A percentile compares a stretch with the other conserved stretches of the same genome.
Evolutionary conservation across 1,140 invertebrate species (phyloP).

Genomic region (Cotesia vestalis): DNA sequence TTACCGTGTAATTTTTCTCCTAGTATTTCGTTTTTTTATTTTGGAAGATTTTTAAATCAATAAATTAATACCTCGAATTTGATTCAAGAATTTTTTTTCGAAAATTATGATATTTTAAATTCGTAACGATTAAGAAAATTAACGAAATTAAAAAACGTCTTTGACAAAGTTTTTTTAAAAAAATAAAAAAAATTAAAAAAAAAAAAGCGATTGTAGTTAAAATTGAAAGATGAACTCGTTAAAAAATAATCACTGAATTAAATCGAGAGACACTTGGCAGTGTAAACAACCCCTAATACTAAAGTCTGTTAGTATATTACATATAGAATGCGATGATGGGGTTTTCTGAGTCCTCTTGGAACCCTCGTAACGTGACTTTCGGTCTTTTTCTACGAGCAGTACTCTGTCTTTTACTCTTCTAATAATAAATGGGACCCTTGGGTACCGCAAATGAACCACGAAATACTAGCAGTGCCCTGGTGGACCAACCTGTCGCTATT

Average conservation of each 20-base stretch:
- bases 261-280: slow-evolving; percentile 60
- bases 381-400: slow-evolving; percentile 8
- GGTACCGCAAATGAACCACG: slow-evolving; percentile 68
- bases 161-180: too few species aligned
- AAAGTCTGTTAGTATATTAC: slow-evolving; percentile 27
- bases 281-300: slow-evolving; percentile 60
- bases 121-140: too few species aligned
- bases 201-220: slow-evolving; percentile 5
- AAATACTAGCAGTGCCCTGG: slow-evolving; percentile 59
- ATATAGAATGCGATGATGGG: slow-evolving; percentile 4
- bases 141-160: too few species aligned
- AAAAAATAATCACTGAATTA: slow-evolving; percentile 68
- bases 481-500: slow-evolving; percentile 65
- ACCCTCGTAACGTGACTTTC: slow-evolving; percentile 8
- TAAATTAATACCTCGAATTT: too few species aligned
- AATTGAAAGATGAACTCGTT: slow-evolving; percentile 53
- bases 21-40: too few species aligned
- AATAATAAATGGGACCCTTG: slow-evolving; percentile 67
- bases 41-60: too few species aligned
- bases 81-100: too few species aligned
- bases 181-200: too few species aligned
- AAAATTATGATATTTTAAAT: too few species aligned
- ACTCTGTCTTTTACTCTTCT: slow-evolving; percentile 45
- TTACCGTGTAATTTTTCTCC: too few species aligned
- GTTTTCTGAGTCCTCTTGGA: background rate